phyloP scores from a whole-genome alignment of 2,888 invertebrate genomes.

The Cataglyphis rosenhaueri region DNA sequence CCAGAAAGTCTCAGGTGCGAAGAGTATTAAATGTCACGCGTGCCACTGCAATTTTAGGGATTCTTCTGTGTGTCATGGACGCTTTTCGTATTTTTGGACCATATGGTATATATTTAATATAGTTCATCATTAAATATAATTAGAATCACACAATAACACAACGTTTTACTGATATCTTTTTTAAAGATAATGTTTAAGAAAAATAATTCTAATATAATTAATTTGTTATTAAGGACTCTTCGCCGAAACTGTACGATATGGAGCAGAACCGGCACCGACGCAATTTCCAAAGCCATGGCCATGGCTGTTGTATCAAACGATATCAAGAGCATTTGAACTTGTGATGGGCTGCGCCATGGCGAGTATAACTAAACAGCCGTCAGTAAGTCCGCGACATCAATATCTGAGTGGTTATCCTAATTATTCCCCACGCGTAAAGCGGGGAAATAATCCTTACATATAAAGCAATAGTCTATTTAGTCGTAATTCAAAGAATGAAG shows the following conservation, averaged over 20 bases:
- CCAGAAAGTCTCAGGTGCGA: slow-evolving; percentile 84
- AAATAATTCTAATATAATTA: background rate
- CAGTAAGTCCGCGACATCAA: slow-evolving; percentile 85
- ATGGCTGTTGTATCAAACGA: slow-evolving; percentile 87
- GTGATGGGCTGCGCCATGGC: slow-evolving; percentile 87
- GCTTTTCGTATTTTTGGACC: slow-evolving; percentile 86
- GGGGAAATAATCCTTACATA: slow-evolving; percentile 84
- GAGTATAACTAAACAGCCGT: slow-evolving; percentile 87
- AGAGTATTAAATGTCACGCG: slow-evolving; percentile 87
- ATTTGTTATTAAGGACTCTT: slow-evolving; percentile 75
- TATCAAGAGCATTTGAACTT: slow-evolving; percentile 86
- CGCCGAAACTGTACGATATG: slow-evolving; percentile 77
- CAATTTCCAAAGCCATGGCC: slow-evolving; percentile 86
- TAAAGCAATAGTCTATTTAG: slow-evolving; percentile 76
- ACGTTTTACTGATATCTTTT: background rate
- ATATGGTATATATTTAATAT: slow-evolving; percentile 82
- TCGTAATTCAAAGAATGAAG: slow-evolving; percentile 43
- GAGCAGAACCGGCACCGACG: slow-evolving; percentile 69
- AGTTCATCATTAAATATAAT: background rate
- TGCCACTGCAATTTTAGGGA: slow-evolving; percentile 86
- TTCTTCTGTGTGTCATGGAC: slow-evolving; percentile 86
- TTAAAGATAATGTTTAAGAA: background rate
- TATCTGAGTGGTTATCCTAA: slow-evolving; percentile 82
- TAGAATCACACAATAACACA: background rate
- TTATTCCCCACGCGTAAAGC: slow-evolving; percentile 83